These are phyloP conservation scores for Knipowitschia caucasica DNA, from an alignment of 2,797 vertebrate species.

Conservation along the genomic window DNA sequence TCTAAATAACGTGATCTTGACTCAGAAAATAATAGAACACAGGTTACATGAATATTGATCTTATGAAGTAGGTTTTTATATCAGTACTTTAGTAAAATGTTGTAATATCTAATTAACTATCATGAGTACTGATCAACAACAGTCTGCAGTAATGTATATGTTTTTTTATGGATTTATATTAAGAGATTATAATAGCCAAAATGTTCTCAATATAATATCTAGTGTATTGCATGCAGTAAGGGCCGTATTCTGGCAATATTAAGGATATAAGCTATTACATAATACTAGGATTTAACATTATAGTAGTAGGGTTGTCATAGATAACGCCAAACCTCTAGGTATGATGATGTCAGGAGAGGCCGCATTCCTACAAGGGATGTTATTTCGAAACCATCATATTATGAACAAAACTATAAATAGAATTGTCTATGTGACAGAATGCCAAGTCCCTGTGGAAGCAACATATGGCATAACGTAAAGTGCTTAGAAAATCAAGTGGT, in stretches of 20 bases:
- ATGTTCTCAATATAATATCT: slow-evolving; percentile 24
- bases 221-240: neutral
- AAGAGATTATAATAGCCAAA: neutral
- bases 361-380: slow-evolving; percentile 19
- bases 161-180: too few species aligned
- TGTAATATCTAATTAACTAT: too few species aligned
- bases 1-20: neutral
- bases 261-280: slow-evolving; percentile 47
- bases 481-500: slow-evolving; percentile 37
- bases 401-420: slow-evolving; percentile 13
- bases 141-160: too few species aligned
- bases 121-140: too few species aligned
- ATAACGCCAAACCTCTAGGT: slow-evolving; percentile 10
- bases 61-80: too few species aligned
- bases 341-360: slow-evolving; percentile 17
- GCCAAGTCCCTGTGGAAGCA: slow-evolving; percentile 22
- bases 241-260: slow-evolving; percentile 37
- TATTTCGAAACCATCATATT: slow-evolving; percentile 17
- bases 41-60: too few species aligned
- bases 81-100: too few species aligned
- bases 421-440: slow-evolving; percentile 21
- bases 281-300: slow-evolving; percentile 43
- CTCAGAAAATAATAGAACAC: neutral
- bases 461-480: slow-evolving; percentile 31
- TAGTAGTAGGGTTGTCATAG: slow-evolving; percentile 29